Evolutionary conservation across 2,888 invertebrate genomes (phyloP).

Genomic region (Ormyrus labotus): DNA sequence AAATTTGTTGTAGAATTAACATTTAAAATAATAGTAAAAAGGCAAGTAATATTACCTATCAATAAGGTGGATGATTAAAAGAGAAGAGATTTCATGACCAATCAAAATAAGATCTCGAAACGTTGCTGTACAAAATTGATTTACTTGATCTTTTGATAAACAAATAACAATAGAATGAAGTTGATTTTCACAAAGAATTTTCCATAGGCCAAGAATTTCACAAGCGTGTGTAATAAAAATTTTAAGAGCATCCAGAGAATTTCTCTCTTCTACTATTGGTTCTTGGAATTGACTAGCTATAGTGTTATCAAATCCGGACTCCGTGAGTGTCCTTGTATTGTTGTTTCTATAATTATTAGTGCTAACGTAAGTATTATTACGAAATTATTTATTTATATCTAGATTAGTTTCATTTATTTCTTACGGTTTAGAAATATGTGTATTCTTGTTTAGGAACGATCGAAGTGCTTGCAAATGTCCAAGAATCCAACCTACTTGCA

Average conservation of each 20-base stretch:
- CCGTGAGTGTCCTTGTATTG: conserved; percentile 60
- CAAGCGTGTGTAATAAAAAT: conserved; percentile 86
- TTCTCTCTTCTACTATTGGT: conserved; percentile 81
- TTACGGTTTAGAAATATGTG: conserved; percentile 76
- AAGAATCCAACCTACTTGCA: conserved; percentile 79
- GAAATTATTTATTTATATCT: neutral
- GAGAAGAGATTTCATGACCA: conserved; percentile 85
- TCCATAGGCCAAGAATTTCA: conserved; percentile 95
- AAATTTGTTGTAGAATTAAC: conserved; percentile 7
- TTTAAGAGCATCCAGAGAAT: conserved; percentile 86
- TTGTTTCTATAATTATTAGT: conserved; percentile 59
- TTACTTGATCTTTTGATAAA: conserved; percentile 81
- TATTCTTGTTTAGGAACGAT: conserved; percentile 85
- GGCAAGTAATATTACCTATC: conserved; percentile 78
- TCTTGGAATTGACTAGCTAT: conserved; percentile 68
- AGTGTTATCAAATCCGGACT: conserved; percentile 68
- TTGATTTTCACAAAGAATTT: conserved; percentile 93
- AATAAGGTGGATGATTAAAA: conserved; percentile 90
- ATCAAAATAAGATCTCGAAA: conserved; percentile 87
- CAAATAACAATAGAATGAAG: conserved; percentile 87
- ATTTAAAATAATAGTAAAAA: conserved; percentile 14
- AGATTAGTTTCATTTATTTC: conserved; percentile 39
- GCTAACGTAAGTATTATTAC: neutral
- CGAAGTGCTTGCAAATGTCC: conserved; percentile 86
- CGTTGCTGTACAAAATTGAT: conserved; percentile 78